Base-by-base conservation (phyloP, 2,888 invertebrate species). In the Metopia argyrocephala region DNA sequence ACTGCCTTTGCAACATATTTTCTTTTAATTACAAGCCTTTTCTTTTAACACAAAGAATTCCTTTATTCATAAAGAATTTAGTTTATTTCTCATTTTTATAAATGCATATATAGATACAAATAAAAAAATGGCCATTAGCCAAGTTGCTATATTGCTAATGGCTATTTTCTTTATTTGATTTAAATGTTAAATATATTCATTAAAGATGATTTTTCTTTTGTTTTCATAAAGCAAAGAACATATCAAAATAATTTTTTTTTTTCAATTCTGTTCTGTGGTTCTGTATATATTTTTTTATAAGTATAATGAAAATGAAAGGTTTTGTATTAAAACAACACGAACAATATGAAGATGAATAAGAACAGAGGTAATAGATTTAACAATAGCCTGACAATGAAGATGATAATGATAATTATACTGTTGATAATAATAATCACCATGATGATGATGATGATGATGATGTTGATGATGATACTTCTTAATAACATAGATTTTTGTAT, bases 291-390 rank as follows among this genome's bases (percentile, higher is more conserved):
- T 54, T 12, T 45, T 38, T n/a, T 69, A 27, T 31, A 27, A 48
- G 48, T 62, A 18, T 71, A 78, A 78, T 75, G 81, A 81, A 81
- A 81, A 78, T 81, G 81, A 81, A 81, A 81, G 80, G 80, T 69
- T 61, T 38, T 74, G 54, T 15, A 25, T 70, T 73, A 46, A 46
- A 38, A 45, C 56, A 2, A 38, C 38, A 38, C 38, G 38, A 38
- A 38, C 38, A 38, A 38, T 38, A 15, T 15, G 12, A 38, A 64
- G 12, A 56, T 57, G 23, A 28, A 64, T 7, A 31, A 61, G 61
- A 76, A 71, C 59, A 71, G 59, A 71, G 62, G 54, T 61, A 69
- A 48, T 64, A 52, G 45, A 52, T 28, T 75, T 20, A 12, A 38
- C 15, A 38, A 38, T 38, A 15, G 38, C 38, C 38, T 38, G 38